These are phyloP conservation scores for Platygyra sinensis DNA, from an alignment of 64 coral and sea anemone genomes.

Conservation along the genomic window DNA sequence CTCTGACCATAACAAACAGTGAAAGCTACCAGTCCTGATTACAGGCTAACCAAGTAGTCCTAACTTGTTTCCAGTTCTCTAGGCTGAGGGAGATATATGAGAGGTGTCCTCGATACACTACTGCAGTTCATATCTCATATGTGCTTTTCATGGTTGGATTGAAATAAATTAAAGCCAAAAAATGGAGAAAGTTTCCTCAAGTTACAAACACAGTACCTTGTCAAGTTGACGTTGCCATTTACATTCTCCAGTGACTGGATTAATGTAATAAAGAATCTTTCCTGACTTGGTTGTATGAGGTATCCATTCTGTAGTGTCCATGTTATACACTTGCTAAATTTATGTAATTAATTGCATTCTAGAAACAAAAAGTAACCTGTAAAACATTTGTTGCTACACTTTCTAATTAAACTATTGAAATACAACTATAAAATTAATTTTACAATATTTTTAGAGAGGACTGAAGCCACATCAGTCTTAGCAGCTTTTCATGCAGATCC, in stretches of 20 bases:
- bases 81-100: too few relatives aligned
- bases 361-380: neutral
- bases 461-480: too few relatives aligned
- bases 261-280: slow-evolving; percentile 52
- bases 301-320: slow-evolving; percentile 35
- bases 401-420: too few relatives aligned
- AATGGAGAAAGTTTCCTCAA: neutral
- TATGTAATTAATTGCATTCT: neutral
- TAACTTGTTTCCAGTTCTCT: too few relatives aligned
- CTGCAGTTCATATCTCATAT: too few relatives aligned
- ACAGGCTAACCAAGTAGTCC: too few relatives aligned
- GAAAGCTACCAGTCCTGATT: too few relatives aligned
- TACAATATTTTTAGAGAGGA: too few relatives aligned
- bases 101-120: too few relatives aligned
- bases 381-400: neutral
- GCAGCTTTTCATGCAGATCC: too few relatives aligned
- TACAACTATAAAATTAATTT: too few relatives aligned
- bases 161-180: neutral
- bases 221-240: slow-evolving; percentile 34
- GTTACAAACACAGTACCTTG: slow-evolving; percentile 2
- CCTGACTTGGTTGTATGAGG: slow-evolving; percentile 34
- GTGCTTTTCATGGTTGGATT: neutral
- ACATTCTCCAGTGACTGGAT: slow-evolving; percentile 39
- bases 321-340: neutral
- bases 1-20: too few relatives aligned